Evolutionary conservation across 1,140 invertebrate genomes (phyloP).

Genomic region (Drosophila teissieri): DNA sequence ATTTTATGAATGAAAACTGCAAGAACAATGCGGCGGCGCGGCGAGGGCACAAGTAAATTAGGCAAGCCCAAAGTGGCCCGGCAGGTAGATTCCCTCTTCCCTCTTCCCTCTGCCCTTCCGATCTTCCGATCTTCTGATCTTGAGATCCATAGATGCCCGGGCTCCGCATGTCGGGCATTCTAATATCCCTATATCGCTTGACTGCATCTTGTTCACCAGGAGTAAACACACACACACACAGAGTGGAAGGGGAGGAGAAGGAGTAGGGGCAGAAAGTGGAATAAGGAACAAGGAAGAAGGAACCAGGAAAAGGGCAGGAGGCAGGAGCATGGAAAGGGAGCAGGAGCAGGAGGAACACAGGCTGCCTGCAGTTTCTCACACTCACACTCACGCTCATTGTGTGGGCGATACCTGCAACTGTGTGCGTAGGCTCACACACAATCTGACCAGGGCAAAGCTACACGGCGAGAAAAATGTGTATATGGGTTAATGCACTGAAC

Average conservation of each 20-base stretch:
- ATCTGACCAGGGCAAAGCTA: slow-evolving; percentile 58
- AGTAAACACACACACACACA: slow-evolving; percentile 15
- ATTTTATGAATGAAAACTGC: slow-evolving; percentile 70
- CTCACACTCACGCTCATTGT: slow-evolving; percentile 53
- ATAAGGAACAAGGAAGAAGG: slow-evolving; percentile 26
- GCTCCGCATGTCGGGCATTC: slow-evolving; percentile 42
- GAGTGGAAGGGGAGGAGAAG: not conserved
- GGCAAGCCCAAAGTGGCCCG: slow-evolving; percentile 77
- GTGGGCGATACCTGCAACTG: slow-evolving; percentile 52
- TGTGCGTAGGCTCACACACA: slow-evolving; percentile 40
- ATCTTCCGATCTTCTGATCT: not conserved
- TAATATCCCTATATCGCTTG: slow-evolving; percentile 75
- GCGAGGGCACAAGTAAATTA: slow-evolving; percentile 74
- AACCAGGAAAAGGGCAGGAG: slow-evolving; percentile 28
- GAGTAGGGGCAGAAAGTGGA: not conserved
- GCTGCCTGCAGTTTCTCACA: slow-evolving; percentile 73
- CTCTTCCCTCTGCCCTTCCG: not conserved
- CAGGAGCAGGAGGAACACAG: slow-evolving; percentile 16
- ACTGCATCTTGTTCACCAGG: slow-evolving; percentile 63
- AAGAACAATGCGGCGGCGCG: slow-evolving; percentile 48
- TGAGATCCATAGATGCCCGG: slow-evolving; percentile 12
- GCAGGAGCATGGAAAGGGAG: slow-evolving; percentile 9
- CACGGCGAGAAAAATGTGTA: slow-evolving; percentile 39
- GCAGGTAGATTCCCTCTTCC: slow-evolving; percentile 52
- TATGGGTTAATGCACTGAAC: not conserved